Evolutionary conservation across 2,797 vertebrate genomes (phyloP).

Genomic region (Aulostomus chinensis): DNA sequence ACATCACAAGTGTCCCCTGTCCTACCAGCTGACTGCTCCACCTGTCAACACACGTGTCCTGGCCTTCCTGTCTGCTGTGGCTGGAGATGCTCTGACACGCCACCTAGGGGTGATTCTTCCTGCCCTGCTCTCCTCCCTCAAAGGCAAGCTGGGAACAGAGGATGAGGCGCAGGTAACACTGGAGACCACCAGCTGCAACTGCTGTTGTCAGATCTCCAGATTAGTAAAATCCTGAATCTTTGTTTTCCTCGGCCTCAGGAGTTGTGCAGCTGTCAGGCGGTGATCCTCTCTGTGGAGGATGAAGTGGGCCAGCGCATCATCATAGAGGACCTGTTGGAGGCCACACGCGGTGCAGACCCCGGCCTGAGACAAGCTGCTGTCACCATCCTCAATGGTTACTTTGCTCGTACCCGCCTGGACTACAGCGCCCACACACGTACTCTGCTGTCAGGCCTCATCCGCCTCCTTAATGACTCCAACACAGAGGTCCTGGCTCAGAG

Average conservation of each 20-base stretch:
- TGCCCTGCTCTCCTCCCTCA: constrained; percentile 92
- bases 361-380: constrained; percentile 91
- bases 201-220: too few relatives aligned
- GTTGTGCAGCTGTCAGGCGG: constrained; percentile 92
- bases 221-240: background rate
- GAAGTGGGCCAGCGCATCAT: constrained; percentile 95
- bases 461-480: constrained; percentile 92
- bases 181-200: background rate
- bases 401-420: constrained; percentile 92
- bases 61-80: constrained; percentile 96
- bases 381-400: constrained; percentile 93
- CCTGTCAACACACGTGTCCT: constrained; percentile 95
- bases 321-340: constrained; percentile 93
- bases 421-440: constrained; percentile 88
- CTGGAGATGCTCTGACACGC: constrained; percentile 93
- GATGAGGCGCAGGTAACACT: constrained; percentile 86
- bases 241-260: constrained; percentile 72
- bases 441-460: constrained; percentile 92
- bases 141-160: constrained; percentile 89
- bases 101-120: constrained; percentile 95
- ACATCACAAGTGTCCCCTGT: background rate
- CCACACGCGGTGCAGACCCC: constrained; percentile 87
- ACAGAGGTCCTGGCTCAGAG: constrained; percentile 91
- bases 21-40: constrained; percentile 86
- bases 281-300: constrained; percentile 96